Evolutionary conservation across 1,140 invertebrate genomes (phyloP), one percentile per base, ranked within the genome.

Genomic region (Acromyrmex heyeri): DNA sequence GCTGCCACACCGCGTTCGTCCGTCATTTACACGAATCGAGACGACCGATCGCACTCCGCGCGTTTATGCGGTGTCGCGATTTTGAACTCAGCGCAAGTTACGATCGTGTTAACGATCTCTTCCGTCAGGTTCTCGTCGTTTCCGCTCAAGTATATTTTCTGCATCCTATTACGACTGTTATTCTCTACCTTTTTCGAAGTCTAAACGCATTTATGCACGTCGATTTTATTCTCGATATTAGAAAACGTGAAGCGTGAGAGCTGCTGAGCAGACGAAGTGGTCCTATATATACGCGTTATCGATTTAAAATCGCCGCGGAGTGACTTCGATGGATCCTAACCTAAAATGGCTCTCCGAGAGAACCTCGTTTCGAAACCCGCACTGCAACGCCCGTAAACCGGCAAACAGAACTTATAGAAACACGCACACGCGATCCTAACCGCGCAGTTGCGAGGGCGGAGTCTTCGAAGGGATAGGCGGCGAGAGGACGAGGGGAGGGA

Each of bases 281-380:
- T 21, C 38, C 44, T 10, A 48, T 16, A 16, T 21, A 27, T 30
- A 12, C 53, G 34, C 24, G 18, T 30, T 59, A 82, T 65, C 67
- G 79, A 57, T 73, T 72, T 59, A 75, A 75, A 75, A 61, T 83
- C 69, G 30, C 69, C 55, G 69, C 69, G 69, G 24, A 50, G 48
- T 50, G 14, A 50, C 18, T 12, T 73, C 21, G 24, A 14, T 3
- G 10, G n/a, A 69, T 50, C 69, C 79, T 83, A 83, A 83, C 79
- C 79, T 83, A 73, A 61, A 75, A 48, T 2, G 1, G 24, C 24
- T 24, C 8, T 7, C 7, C 2, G 55, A 10, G 30, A 2, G 24
- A 18, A 7, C 14, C 8, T 18, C 21, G 38, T 82, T 82, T 73
- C 55, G 24, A 0, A 21, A 55, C 12, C 24, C 21, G 21, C 34